Evolutionary conservation across 2,797 vertebrate species (phyloP).

Genomic region (Ateles fusciceps): DNA sequence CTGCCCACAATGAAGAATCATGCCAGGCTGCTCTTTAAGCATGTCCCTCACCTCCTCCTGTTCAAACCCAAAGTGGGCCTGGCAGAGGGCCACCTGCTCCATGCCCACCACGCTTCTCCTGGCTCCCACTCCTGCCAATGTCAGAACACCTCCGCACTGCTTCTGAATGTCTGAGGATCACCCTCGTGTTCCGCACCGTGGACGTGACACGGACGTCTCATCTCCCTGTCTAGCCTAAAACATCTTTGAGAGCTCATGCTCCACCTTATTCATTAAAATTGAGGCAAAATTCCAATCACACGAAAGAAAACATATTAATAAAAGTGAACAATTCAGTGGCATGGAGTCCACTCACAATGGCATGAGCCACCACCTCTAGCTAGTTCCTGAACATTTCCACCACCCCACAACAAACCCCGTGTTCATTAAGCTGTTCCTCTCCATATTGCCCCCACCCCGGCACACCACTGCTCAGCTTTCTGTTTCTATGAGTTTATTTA

Average conservation of each 20-base stretch:
- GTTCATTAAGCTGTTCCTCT: fast-evolving
- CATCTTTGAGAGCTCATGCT: not conserved
- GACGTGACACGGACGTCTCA: fast-evolving
- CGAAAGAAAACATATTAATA: not conserved
- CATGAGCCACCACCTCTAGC: fast-evolving
- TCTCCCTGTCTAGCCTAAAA: not conserved
- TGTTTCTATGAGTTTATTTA: too few relatives aligned
- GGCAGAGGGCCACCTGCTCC: fast-evolving
- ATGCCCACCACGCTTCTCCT: fast-evolving
- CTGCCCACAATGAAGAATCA: fast-evolving
- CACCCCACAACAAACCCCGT: fast-evolving
- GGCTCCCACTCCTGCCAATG: fast-evolving
- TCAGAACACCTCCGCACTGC: not conserved
- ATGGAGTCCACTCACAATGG: fast-evolving
- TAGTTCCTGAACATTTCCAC: fast-evolving
- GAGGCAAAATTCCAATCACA: not conserved
- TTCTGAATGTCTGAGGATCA: not conserved
- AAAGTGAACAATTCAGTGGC: fast-evolving
- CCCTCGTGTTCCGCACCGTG: fast-evolving
- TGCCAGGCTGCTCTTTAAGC: not conserved
- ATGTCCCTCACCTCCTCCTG: not conserved
- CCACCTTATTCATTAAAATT: not conserved
- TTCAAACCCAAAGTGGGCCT: fast-evolving
- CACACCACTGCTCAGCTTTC: not conserved
- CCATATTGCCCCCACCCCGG: fast-evolving